Conservation (phyloP, 2,797 vertebrate species). For the Ateles fusciceps region DNA sequence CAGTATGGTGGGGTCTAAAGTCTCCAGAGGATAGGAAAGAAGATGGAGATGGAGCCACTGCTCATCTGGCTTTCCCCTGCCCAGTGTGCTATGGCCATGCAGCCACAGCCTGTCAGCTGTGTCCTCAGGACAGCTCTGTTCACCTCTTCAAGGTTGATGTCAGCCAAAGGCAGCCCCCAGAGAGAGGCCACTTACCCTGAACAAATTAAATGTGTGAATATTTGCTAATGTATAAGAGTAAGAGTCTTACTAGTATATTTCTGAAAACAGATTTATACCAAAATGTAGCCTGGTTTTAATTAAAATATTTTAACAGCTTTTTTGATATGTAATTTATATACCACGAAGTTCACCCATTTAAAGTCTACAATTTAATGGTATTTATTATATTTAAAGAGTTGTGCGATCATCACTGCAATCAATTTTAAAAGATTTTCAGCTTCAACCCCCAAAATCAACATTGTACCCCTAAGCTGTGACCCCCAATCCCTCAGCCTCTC, state of each 20-base stretch:
- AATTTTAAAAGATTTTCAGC: slow-evolving; percentile 34
- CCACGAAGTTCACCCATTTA: neutral
- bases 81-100: neutral
- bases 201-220: slow-evolving; percentile 1
- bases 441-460: neutral
- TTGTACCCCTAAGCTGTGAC: neutral
- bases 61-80: neutral
- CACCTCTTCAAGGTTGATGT: neutral
- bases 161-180: neutral
- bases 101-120: neutral
- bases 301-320: slow-evolving; percentile 36
- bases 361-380: neutral
- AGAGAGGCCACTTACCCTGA: neutral
- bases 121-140: neutral
- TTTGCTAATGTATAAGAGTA: neutral
- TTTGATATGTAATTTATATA: neutral
- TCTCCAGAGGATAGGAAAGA: neutral
- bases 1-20: neutral
- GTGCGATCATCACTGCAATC: neutral
- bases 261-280: slow-evolving; percentile 22
- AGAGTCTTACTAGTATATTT: slow-evolving; percentile 27
- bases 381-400: slow-evolving; percentile 23
- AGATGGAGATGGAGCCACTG: neutral
- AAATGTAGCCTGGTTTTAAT: slow-evolving; percentile 29
- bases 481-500: neutral